Evolutionary conservation across 2,888 invertebrate species (phyloP).

Genomic region (Acholoe squamosa): DNA sequence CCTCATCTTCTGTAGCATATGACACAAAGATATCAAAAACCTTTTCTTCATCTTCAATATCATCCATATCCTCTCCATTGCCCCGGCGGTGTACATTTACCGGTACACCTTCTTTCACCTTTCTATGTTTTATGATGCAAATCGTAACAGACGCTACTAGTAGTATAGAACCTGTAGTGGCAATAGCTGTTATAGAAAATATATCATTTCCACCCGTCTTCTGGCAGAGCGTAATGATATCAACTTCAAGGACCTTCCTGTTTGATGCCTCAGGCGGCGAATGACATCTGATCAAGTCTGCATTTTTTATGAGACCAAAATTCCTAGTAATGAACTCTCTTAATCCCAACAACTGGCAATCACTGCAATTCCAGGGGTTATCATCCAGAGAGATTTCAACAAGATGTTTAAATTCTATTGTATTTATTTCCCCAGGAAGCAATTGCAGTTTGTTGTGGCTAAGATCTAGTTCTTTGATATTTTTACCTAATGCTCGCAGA

Average conservation of each 20-base stretch:
- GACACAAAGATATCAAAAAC: not conserved
- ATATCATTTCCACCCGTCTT: not conserved
- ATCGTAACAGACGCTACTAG: not conserved
- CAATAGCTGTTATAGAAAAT: not conserved
- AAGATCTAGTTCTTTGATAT: not conserved
- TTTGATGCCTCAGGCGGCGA: not conserved
- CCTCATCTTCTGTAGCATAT: constrained; percentile 6
- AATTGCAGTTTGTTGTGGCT: not conserved
- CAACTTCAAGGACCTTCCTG: not conserved
- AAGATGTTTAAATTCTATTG: not conserved
- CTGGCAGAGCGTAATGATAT: not conserved
- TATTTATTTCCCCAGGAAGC: not conserved
- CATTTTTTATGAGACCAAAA: not conserved
- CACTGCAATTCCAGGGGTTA: constrained; percentile 17
- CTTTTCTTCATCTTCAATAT: not conserved
- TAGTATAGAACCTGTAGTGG: not conserved
- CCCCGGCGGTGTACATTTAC: not conserved
- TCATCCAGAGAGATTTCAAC: not conserved
- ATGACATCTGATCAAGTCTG: not conserved
- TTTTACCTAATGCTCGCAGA: not conserved
- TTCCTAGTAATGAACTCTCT: not conserved
- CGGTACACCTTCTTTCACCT: not conserved
- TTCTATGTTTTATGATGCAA: not conserved
- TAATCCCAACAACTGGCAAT: not conserved
- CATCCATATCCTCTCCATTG: not conserved